Evolutionary conservation across 2,113 vertebrate genomes (phyloP).

Genomic region (Cyanistes caeruleus): DNA sequence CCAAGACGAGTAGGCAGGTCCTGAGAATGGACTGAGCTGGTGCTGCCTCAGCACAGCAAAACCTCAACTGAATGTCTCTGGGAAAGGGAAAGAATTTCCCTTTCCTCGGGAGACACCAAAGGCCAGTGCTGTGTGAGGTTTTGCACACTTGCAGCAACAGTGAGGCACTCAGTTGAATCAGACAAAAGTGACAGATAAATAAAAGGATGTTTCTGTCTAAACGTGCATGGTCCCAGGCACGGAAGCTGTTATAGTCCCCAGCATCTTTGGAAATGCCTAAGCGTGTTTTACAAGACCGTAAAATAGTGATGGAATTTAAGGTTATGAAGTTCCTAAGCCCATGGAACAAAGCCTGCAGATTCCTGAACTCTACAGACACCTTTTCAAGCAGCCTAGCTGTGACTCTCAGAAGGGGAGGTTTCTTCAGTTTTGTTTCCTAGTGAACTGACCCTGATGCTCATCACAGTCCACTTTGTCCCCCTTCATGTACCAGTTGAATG

Average conservation of each 20-base stretch:
- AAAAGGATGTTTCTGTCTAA: not conserved
- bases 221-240: not conserved
- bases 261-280: not conserved
- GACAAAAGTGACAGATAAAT: not conserved
- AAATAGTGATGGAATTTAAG: not conserved
- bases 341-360: not conserved
- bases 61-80: not conserved
- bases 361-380: not conserved
- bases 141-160: not conserved
- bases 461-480: not conserved
- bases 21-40: not conserved
- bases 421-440: not conserved
- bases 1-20: not conserved
- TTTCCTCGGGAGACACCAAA: not conserved
- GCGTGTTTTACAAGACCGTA: not conserved
- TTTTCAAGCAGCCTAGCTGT: not conserved
- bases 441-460: not conserved
- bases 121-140: not conserved
- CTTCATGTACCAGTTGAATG: not conserved
- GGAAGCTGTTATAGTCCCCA: not conserved
- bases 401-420: not conserved
- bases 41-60: not conserved
- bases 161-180: not conserved
- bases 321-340: not conserved
- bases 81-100: not conserved